These are phyloP conservation scores for Gallinago paraguaiae DNA, from an alignment of 2,113 vertebrate species.

Conservation along the genomic window DNA sequence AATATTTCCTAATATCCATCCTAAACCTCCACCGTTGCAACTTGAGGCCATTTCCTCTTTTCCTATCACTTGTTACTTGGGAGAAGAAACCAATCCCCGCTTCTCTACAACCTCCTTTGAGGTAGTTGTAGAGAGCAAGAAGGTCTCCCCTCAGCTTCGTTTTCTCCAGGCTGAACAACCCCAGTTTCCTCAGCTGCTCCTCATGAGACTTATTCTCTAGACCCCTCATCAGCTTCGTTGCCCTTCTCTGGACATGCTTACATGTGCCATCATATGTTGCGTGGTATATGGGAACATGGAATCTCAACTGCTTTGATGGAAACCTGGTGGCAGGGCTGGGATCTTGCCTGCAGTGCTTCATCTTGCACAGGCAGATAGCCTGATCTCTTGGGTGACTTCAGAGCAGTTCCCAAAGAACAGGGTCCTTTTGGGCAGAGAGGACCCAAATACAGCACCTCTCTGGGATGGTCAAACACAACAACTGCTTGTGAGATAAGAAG, in stretches of 20 bases:
- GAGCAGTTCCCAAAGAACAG: neutral
- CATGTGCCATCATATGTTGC: neutral
- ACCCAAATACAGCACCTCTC: neutral
- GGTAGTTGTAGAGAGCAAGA: neutral
- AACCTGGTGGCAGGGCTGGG: neutral
- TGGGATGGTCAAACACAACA: rapidly evolving
- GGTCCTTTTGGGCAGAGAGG: neutral
- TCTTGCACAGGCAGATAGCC: neutral
- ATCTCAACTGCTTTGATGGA: neutral
- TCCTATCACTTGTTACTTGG: neutral
- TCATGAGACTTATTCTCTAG: neutral
- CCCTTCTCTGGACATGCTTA: neutral
- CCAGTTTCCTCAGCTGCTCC: neutral
- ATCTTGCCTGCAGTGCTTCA: rapidly evolving
- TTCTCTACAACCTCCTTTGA: neutral
- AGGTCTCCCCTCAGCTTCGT: neutral
- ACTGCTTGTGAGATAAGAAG: neutral
- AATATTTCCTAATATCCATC: neutral
- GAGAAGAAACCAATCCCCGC: neutral
- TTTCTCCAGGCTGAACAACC: neutral
- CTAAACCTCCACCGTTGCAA: neutral
- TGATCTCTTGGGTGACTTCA: neutral
- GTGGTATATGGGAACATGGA: neutral
- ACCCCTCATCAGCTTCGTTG: neutral
- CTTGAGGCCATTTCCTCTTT: neutral